Evolutionary conservation across 2,888 invertebrate genomes (phyloP).

Genomic region (Phlogophora meticulosa): DNA sequence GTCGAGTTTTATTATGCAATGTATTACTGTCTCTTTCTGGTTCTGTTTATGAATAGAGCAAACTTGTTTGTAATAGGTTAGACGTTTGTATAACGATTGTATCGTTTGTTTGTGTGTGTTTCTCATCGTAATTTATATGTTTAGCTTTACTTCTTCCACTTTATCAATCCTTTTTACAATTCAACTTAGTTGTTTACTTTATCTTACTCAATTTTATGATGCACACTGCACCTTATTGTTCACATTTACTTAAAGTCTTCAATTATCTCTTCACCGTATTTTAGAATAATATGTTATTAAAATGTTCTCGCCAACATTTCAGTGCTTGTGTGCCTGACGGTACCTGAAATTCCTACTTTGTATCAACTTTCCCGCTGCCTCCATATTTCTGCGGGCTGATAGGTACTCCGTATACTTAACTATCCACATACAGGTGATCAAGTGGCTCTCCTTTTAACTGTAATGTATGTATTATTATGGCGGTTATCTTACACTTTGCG

Average conservation of each 20-base stretch:
- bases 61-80: conserved; percentile 41
- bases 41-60: conserved; percentile 44
- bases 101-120: conserved; percentile 28
- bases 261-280: not conserved
- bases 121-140: not conserved
- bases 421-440: conserved; percentile 78
- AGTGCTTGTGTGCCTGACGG: conserved; percentile 73
- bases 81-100: conserved; percentile 43
- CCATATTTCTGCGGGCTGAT: conserved; percentile 86
- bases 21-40: conserved; percentile 52
- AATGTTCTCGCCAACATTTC: conserved; percentile 35
- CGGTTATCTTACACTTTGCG: conserved; percentile 21
- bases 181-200: not conserved
- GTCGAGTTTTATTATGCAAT: conserved; percentile 48
- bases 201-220: not conserved
- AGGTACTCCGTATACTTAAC: conserved; percentile 79
- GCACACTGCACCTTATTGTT: not conserved
- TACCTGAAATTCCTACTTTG: conserved; percentile 88
- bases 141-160: not conserved
- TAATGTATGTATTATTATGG: conserved; percentile 47
- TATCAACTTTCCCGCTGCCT: conserved; percentile 87
- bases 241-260: not conserved
- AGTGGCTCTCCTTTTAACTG: conserved; percentile 66
- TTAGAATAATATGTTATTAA: not conserved
- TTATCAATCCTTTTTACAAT: not conserved